These are phyloP conservation scores for Ferdinandea cuprea DNA, from an alignment of 2,888 invertebrate genomes.

Conservation along the genomic window DNA sequence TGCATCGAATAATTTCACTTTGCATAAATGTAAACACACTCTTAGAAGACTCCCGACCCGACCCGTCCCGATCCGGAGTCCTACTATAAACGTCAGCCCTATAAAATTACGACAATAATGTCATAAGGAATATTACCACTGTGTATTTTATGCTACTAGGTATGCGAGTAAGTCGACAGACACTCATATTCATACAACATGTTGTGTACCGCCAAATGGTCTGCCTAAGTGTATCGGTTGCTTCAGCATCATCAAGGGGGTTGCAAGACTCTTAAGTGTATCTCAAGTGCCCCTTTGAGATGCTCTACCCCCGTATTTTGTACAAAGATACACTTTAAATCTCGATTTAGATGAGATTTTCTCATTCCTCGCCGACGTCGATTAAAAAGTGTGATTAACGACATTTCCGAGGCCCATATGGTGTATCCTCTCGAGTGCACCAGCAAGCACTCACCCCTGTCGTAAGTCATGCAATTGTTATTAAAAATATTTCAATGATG, in stretches of 20 bases:
- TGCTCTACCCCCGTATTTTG: constrained; percentile 27
- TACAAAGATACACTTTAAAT: constrained; percentile 62
- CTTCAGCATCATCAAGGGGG: constrained; percentile 51
- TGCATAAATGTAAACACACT: constrained; percentile 61
- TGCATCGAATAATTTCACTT: constrained; percentile 71
- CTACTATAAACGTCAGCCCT: constrained; percentile 54
- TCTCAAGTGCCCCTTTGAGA: constrained; percentile 69
- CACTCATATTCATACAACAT: constrained; percentile 19
- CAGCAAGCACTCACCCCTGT: constrained; percentile 29
- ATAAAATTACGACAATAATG: constrained; percentile 68
- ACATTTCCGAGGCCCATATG: constrained; percentile 70
- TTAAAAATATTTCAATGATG: constrained; percentile 69
- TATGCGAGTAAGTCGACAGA: constrained; percentile 40
- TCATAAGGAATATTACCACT: constrained; percentile 44
- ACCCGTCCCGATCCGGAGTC: constrained; percentile 34
- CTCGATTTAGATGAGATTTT: constrained; percentile 71
- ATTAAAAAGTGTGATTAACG: constrained; percentile 75
- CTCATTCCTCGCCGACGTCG: constrained; percentile 44
- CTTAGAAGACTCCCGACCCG: constrained; percentile 23
- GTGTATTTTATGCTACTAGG: neutral
- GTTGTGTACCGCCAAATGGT: constrained; percentile 6
- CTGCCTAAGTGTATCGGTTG: constrained; percentile 21
- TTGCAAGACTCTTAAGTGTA: constrained; percentile 65
- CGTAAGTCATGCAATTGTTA: constrained; percentile 55
- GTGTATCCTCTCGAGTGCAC: constrained; percentile 51